Percentiles rank a stretch among this genome's conserved stretches.
These are phyloP conservation scores for Cotesia congregata DNA, from an alignment of 2,888 invertebrate species.

Conservation along the genomic window DNA sequence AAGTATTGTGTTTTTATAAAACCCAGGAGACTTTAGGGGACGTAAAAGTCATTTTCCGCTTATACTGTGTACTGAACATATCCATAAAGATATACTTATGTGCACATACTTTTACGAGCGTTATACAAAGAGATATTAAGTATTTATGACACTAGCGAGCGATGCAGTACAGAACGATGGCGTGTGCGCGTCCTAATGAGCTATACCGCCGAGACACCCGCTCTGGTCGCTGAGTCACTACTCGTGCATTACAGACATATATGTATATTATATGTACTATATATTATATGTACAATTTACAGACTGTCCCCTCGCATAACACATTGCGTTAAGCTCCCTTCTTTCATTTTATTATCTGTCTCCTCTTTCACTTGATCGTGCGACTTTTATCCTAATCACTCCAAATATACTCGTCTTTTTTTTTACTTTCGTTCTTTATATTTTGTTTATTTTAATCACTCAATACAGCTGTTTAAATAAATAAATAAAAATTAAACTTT, in stretches of 20 bases:
- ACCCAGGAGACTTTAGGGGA: neutral
- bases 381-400: neutral
- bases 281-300: constrained; percentile 29
- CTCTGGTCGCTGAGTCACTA: constrained; percentile 59
- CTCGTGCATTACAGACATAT: constrained; percentile 35
- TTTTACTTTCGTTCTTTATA: neutral
- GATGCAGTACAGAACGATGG: constrained; percentile 44
- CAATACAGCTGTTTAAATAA: neutral
- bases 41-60: neutral
- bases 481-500: neutral
- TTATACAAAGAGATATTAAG: constrained; percentile 46
- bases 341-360: constrained; percentile 9
- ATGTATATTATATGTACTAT: constrained; percentile 49
- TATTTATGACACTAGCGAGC: constrained; percentile 53
- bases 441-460: neutral
- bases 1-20: neutral
- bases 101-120: constrained; percentile 15
- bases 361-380: constrained; percentile 3
- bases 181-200: constrained; percentile 60
- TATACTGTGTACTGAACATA: neutral
- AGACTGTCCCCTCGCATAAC: constrained; percentile 21
- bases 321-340: constrained; percentile 9
- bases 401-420: neutral
- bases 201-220: constrained; percentile 51
- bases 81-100: constrained; percentile 4